Evolutionary conservation across 2,888 invertebrate species (phyloP).

Genomic region (Pediacus dermestoides): DNA sequence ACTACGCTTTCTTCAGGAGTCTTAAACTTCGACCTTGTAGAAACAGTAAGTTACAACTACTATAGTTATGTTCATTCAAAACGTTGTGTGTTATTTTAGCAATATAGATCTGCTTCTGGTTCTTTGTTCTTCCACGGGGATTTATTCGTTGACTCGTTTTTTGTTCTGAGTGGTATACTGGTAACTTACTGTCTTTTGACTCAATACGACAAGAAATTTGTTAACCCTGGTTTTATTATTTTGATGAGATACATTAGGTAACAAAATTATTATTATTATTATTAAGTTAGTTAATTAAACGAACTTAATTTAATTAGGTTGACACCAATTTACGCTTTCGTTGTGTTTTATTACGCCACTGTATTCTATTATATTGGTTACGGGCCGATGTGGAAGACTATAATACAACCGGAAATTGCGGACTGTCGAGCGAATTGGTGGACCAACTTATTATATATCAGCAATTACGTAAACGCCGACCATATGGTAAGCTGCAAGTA

Average conservation of each 20-base stretch:
- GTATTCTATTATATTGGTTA: conserved; percentile 55
- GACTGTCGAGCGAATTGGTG: conserved; percentile 61
- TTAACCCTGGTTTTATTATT: conserved; percentile 51
- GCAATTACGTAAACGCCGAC: conserved; percentile 57
- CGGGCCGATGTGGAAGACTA: conserved; percentile 59
- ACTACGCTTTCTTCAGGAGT: conserved; percentile 52
- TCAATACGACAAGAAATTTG: conserved; percentile 40
- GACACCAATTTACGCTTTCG: conserved; percentile 54
- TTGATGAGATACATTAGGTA: conserved; percentile 58
- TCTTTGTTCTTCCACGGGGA: conserved; percentile 56
- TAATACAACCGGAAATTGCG: conserved; percentile 51
- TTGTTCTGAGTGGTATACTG: conserved; percentile 57
- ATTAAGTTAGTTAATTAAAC: neutral
- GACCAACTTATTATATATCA: conserved; percentile 59
- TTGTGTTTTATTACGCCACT: conserved; percentile 56
- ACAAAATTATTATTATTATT: conserved; percentile 16
- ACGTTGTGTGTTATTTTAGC: conserved; percentile 28
- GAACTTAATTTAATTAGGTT: too few relatives aligned
- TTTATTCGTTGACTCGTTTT: conserved; percentile 60
- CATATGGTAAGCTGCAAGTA: conserved; percentile 59
- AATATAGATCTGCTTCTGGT: conserved; percentile 39
- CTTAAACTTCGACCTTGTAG: conserved; percentile 53
- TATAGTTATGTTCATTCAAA: conserved; percentile 3
- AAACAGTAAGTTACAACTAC: conserved; percentile 46
- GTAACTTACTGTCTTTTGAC: conserved; percentile 49